A percentile compares a stretch with the other conserved stretches of the same genome.
Evolutionary conservation across 1,140 invertebrate species (phyloP).

Genomic region (Tetramorium simillimum): DNA sequence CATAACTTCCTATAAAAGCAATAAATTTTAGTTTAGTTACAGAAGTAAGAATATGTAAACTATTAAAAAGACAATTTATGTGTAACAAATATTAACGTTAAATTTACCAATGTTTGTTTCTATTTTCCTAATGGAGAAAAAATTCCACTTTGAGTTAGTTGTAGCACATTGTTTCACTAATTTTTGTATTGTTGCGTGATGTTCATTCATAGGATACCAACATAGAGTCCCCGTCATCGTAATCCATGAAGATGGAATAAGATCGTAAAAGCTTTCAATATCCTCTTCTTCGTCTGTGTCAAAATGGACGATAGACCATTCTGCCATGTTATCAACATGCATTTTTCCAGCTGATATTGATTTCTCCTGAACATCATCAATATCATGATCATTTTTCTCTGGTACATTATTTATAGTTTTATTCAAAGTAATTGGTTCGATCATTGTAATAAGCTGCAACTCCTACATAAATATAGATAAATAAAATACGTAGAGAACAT

Average conservation of each 20-base stretch:
- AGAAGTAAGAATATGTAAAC: no score
- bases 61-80: no score
- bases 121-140: neutral
- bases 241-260: slow-evolving; percentile 23
- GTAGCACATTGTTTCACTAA: neutral
- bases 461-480: no score
- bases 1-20: no score
- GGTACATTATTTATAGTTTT: no score
- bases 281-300: neutral
- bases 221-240: neutral
- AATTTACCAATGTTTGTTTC: neutral
- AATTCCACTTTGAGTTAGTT: neutral
- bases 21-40: no score
- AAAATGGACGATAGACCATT: slow-evolving; percentile 21
- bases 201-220: slow-evolving; percentile 4
- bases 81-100: no score
- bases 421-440: no score
- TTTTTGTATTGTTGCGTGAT: neutral
- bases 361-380: no score
- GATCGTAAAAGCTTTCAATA: neutral
- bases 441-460: no score
- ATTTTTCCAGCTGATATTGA: neutral
- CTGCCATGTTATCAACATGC: neutral
- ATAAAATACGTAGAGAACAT: no score
- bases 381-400: no score